Base-by-base conservation (phyloP, 2,113 vertebrate genomes). In the Chaenogobius annularis region DNA sequence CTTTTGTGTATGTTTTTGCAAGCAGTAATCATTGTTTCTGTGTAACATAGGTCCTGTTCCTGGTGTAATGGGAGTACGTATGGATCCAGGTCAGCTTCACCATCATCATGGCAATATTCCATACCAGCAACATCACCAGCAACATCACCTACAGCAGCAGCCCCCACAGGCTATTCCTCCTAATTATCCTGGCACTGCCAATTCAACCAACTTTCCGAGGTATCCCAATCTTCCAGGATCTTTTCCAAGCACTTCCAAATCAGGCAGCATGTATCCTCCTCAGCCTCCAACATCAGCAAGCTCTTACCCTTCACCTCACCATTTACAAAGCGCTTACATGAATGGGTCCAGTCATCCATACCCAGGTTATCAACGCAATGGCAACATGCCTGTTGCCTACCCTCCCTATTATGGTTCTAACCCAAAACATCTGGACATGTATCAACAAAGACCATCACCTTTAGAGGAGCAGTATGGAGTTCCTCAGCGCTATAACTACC, bases 341-440 rank as follows among this genome's bases (percentile, higher is more conserved):
- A 96, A 95, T 88, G 93, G 95, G 82, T 93, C 96, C 77, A 94
- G 91, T 85, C 88, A 81, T 76, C 93, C 95, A 66, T 96, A 96
- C 63, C 86, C 93, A 62, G 87, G 94, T 26, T 98, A 96, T 78
- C 96, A 95, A 68, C 96, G 94, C 90, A 98, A 97, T 70, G 96
- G 96, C 74, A 95, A 91, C 70, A 78, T 94, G 81, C 77, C 95
- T 2, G 68, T 94, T 83, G 95, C 83, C 82, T 95, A 93, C 70
- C 85, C 94, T 80, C 85, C 93, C 17, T 94, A 94, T 80, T 98
- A 94, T 78, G 79, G 94, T 75, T 79, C 95, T 63, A 95, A 94
- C 80, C 84, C 94, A 90, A 97, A 96, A 87, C 92, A 95, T 68
- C 47, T 95, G 81, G 95, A 96, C 70, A 84, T 96, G 17, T 98